These are phyloP conservation scores for Colistium nudipinnis DNA, from an alignment of 2,113 vertebrate species.

Conservation along the genomic window DNA sequence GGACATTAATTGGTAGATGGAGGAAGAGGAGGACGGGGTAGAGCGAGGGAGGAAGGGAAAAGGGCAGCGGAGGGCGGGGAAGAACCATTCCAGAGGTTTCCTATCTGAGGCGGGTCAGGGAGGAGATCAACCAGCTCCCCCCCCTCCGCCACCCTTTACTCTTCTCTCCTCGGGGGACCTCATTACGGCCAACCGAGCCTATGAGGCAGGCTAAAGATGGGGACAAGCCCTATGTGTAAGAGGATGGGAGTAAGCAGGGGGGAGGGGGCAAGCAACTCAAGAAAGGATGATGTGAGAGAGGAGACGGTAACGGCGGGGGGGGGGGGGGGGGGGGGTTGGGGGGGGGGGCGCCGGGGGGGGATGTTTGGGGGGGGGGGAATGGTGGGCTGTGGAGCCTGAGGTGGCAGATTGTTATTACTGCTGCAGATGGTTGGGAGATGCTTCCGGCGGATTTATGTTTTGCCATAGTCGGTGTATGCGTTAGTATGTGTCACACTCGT, in stretches of 20 bases:
- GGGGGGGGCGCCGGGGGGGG: slow-evolving; percentile 38
- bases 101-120: slow-evolving; percentile 46
- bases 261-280: slow-evolving; percentile 2
- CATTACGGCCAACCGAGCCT: slow-evolving; percentile 67
- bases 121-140: slow-evolving; percentile 41
- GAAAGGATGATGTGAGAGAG: slow-evolving; percentile 15
- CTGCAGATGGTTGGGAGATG: slow-evolving; percentile 67
- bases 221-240: slow-evolving; percentile 27
- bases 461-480: slow-evolving; percentile 24
- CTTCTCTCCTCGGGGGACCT: slow-evolving; percentile 73
- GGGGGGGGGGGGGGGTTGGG: background rate
- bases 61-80: background rate
- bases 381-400: slow-evolving; percentile 26
- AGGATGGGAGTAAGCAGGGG: background rate
- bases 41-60: background rate
- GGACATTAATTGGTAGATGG: slow-evolving; percentile 62
- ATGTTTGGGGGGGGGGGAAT: background rate
- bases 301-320: no score
- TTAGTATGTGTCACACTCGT: slow-evolving; percentile 33
- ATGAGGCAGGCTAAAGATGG: slow-evolving; percentile 40
- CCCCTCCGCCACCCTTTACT: slow-evolving; percentile 33
- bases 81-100: slow-evolving; percentile 28
- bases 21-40: slow-evolving; percentile 16
- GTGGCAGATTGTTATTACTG: slow-evolving; percentile 69
- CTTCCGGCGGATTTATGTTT: slow-evolving; percentile 62